Evolutionary conservation across 2,113 vertebrate genomes (phyloP).

Genomic region (Coracopsis vasa): DNA sequence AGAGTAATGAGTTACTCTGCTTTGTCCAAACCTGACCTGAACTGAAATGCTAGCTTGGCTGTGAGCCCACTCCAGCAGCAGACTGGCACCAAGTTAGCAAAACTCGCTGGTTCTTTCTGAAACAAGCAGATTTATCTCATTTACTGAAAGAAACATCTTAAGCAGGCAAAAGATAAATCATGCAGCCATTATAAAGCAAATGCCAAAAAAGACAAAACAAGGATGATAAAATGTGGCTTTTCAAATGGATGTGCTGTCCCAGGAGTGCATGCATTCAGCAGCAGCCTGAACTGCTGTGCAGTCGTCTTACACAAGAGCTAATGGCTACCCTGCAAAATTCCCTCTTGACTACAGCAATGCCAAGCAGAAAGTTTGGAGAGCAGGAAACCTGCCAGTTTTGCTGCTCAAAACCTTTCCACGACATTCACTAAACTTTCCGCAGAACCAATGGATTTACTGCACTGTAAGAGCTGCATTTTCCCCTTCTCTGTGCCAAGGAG

Average conservation of each 20-base stretch:
- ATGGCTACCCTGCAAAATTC: neutral
- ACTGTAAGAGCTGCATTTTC: neutral
- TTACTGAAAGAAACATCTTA: neutral
- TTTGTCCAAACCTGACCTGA: neutral
- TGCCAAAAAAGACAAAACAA: neutral
- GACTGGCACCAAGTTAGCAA: neutral
- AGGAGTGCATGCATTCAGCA: accelerated
- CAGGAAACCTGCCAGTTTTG: neutral
- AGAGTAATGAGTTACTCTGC: neutral
- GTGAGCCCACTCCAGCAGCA: neutral
- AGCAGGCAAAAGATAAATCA: neutral
- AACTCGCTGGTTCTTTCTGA: neutral
- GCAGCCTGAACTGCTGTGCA: neutral
- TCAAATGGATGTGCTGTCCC: neutral
- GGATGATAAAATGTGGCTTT: neutral
- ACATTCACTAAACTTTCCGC: neutral
- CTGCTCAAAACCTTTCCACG: neutral
- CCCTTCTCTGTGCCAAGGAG: neutral
- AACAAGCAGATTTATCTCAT: neutral
- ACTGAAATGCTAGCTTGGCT: neutral
- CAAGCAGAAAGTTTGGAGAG: neutral
- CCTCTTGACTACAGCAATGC: neutral
- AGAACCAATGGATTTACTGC: neutral
- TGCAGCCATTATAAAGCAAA: neutral
- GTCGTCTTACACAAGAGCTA: neutral